Base-by-base conservation (phyloP, 2,888 invertebrate genomes). In the Heliconius aoede region DNA sequence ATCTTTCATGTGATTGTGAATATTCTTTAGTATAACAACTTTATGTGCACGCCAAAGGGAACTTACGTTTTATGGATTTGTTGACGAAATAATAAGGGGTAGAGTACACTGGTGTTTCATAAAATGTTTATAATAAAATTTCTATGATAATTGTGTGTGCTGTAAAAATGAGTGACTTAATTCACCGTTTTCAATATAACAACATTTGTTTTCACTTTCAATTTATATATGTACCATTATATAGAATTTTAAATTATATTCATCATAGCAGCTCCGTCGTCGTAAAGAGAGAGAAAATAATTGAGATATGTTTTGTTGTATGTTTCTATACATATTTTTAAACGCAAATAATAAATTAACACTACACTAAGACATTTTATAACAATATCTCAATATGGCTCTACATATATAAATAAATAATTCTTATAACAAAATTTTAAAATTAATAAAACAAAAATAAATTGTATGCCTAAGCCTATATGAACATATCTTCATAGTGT, bases 401-500 rank as follows among this genome's bases (percentile, higher is more conserved):
- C 32, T 36, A 9, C 9, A 36, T 40, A 15, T 40, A 40, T 40
- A 4, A 40, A 40, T 40, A 51, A 21, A 51, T 55, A 11, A n/a
- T 55, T 55, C n/a, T 3, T 11, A 3, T 26, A 60, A 30, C 21
- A 62, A 30, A 30, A 30, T 7, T 30, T 61, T 61, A 8, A 13
- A 60, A 24, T 60, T 21, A 61, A 7, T 28, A 61, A 61, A 28
- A 28, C 18, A 21, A 4, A 60, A 28, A 60, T 26, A 65, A 36
- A n/a, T 36, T 30, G 11, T 68, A 51, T 7, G n/a, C 13, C 30
- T 18, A 28, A 26, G 81, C 80, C 84, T 81, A 82, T 82, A 82
- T 76, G 79, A 79, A 80, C 79, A 81, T 81, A 81, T 82, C 77
- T 81, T 76, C 83, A 82, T 82, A 84, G 83, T 81, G 77, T 87